Conservation (phyloP, 2,888 invertebrate genomes). For the Noctua janthina region DNA sequence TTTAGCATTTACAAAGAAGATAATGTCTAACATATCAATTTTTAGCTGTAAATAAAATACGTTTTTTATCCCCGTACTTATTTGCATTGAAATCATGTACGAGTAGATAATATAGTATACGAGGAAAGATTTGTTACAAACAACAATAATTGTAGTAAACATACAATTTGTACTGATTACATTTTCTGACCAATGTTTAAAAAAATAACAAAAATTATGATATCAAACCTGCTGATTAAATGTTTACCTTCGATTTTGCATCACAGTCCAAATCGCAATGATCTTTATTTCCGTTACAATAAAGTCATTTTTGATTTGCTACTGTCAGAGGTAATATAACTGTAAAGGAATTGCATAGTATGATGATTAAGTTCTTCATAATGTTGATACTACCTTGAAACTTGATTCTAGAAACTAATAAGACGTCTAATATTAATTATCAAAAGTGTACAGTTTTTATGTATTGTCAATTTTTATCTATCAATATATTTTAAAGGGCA, state of each 20-base stretch:
- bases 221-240: background rate
- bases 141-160: background rate
- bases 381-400: slow-evolving; percentile 25
- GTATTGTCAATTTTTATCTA: slow-evolving; percentile 35
- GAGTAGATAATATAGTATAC: slow-evolving; percentile 58
- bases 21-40: slow-evolving; percentile 76
- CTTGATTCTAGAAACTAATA: slow-evolving; percentile 17
- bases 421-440: slow-evolving; percentile 1
- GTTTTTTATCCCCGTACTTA: slow-evolving; percentile 41
- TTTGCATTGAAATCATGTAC: slow-evolving; percentile 54
- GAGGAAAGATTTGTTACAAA: slow-evolving; percentile 46
- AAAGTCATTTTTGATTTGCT: background rate
- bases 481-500: background rate
- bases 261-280: background rate
- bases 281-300: background rate
- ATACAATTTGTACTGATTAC: slow-evolving; percentile 35
- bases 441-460: slow-evolving; percentile 32
- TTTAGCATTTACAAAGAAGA: slow-evolving; percentile 58
- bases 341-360: background rate
- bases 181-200: slow-evolving; percentile 52
- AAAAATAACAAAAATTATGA: slow-evolving; percentile 7
- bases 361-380: slow-evolving; percentile 1
- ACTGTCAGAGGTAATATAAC: background rate
- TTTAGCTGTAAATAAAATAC: slow-evolving; percentile 62
- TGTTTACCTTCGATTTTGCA: background rate